These are phyloP conservation scores for Porites lutea DNA, from an alignment of 64 coral and sea anemone genomes.

Conservation along the genomic window DNA sequence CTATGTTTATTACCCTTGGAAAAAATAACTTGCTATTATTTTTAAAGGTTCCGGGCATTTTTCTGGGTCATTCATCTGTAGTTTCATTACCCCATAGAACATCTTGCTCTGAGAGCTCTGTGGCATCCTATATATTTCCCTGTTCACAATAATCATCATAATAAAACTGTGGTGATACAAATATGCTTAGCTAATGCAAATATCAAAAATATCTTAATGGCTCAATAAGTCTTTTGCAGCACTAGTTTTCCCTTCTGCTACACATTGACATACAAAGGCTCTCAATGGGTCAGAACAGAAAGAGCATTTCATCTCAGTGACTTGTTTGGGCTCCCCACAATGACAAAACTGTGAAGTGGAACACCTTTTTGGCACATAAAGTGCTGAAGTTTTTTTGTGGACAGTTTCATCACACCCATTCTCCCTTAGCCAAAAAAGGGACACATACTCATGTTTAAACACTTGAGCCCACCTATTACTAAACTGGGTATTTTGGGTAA, in stretches of 20 bases:
- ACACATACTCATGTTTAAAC: neutral
- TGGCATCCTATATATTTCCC: too few relatives aligned
- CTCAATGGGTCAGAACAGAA: neutral
- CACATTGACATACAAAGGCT: neutral
- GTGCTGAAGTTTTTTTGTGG: neutral
- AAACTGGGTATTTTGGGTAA: slow-evolving; percentile 28
- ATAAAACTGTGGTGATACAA: too few relatives aligned
- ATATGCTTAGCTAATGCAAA: too few relatives aligned
- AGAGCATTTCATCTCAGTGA: neutral
- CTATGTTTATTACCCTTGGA: too few relatives aligned
- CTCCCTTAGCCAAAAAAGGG: neutral
- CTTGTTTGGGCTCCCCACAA: neutral
- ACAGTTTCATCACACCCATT: slow-evolving; percentile 28
- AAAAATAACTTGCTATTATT: too few relatives aligned
- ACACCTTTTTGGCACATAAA: slow-evolving; percentile 3
- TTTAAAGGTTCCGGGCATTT: too few relatives aligned
- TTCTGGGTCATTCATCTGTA: too few relatives aligned
- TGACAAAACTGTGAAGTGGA: neutral
- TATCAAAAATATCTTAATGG: neutral
- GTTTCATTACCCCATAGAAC: too few relatives aligned
- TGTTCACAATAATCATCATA: too few relatives aligned
- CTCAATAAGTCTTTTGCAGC: neutral
- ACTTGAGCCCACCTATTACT: slow-evolving; percentile 18
- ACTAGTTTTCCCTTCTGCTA: neutral
- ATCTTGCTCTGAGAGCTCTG: too few relatives aligned